phyloP scores from a whole-genome alignment of 2,888 invertebrate species.

The Cataglyphis albicans region DNA sequence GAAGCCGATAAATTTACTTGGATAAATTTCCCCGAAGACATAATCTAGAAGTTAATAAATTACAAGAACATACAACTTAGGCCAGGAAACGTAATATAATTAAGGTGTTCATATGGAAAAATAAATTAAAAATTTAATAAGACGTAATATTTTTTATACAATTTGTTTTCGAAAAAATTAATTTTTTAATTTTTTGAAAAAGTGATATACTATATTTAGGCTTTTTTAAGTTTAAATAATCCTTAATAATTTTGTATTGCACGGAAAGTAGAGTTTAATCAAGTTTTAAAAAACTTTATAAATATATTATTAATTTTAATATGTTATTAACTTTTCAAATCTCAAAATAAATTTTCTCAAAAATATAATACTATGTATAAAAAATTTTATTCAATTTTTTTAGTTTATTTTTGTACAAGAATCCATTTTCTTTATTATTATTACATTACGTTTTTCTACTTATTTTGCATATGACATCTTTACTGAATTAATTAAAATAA shows the following conservation, averaged over 20 bases:
- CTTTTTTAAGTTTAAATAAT: background rate
- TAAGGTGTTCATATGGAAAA: background rate
- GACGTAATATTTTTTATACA: background rate
- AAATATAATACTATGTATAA: background rate
- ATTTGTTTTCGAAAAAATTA: background rate
- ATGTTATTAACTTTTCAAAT: background rate
- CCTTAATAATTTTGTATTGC: background rate
- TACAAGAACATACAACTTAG: background rate
- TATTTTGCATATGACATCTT: background rate
- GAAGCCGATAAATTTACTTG: constrained; percentile 14
- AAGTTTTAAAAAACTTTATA: background rate
- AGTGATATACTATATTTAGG: background rate
- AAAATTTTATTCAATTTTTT: background rate
- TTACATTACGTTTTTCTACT: background rate
- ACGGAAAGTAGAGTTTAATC: background rate
- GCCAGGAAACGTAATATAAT: background rate
- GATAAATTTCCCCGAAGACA: constrained; percentile 35
- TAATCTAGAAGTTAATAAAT: constrained; percentile 19
- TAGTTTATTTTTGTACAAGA: background rate
- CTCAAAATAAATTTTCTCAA: background rate
- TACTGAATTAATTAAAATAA: constrained; percentile 30
- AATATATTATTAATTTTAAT: background rate
- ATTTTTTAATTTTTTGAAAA: background rate
- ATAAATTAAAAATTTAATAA: background rate
- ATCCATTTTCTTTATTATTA: background rate